Evolutionary conservation across 2,113 vertebrate species (phyloP), one percentile per base, ranked within the genome.

Genomic region (Mesoclemmys tuberculata): DNA sequence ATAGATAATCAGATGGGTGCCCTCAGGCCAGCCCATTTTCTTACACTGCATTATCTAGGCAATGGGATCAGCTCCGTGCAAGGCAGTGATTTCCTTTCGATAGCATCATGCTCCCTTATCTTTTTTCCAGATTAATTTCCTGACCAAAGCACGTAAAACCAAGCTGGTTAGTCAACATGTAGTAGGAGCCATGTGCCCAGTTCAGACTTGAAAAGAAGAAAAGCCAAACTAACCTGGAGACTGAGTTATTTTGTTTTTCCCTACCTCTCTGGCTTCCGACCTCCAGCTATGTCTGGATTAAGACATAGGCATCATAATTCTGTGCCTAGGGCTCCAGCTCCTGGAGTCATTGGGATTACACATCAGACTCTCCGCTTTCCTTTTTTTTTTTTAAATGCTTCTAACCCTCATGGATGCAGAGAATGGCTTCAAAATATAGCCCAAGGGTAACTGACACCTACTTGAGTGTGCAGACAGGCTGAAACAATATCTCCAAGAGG

Each of bases 1-100:
- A 95, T 97, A 97, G 96, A 97, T 92, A 97, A 96, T 96, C 96
- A 97, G 94, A 97, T 96, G 90, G 90, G 95, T 96, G 95, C 97
- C 95, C 96, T 97, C 94, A 96, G 96, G 96, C 96, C 95, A 97
- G 94, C 93, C 96, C 94, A 96, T 97, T 97, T 97, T 96, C 92
- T 95, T 97, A 97, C 95, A 95, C 89, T 94, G 94, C 94, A 96
- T 94, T 96, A 96, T 95, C 96, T 95, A 95, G 90, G 94, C 95
- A 95, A 92, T 95, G 94, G 81, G 93, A 97, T 87, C 95, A 97
- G 95, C 95, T 95, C 96, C 96, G 97, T 96, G 96, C 94, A 97
- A 97, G 7, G 8, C 64, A 0, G 93, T 64, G 81, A 96, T 97
- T 97, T 97, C 95, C 94, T 95, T 96, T 96, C 95, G 96, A 96